These are phyloP conservation scores for Rotaria magnacalcarata DNA, from an alignment of 2,888 invertebrate genomes.

Conservation along the genomic window DNA sequence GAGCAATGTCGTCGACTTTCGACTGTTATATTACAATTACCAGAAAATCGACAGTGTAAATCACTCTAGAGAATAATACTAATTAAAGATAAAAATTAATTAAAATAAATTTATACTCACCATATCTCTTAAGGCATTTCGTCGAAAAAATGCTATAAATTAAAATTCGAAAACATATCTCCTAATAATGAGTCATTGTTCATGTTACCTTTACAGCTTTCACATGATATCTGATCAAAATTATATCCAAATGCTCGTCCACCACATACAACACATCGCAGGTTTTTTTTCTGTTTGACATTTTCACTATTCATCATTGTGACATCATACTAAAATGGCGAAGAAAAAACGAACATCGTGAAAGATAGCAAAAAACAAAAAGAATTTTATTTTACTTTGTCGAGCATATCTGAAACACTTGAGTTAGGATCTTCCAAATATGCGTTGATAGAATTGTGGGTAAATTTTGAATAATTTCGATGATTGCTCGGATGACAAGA, in stretches of 20 bases:
- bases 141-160: background rate
- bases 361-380: too few relatives aligned
- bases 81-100: background rate
- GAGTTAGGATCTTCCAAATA: background rate
- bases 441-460: background rate
- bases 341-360: background rate
- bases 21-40: background rate
- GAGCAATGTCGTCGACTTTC: background rate
- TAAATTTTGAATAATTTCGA: background rate
- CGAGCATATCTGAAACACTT: background rate
- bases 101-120: background rate
- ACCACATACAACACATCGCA: background rate
- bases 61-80: background rate
- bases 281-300: background rate
- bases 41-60: background rate
- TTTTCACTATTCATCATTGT: background rate
- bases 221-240: conserved; percentile 16
- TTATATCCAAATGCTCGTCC: background rate
- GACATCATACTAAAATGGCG: background rate
- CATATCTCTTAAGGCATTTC: background rate
- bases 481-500: background rate
- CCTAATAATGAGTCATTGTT: background rate
- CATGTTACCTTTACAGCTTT: background rate
- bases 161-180: background rate
- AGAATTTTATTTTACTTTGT: background rate